These are phyloP conservation scores for Sternarchorhynchus goeldii DNA, from an alignment of 2,797 vertebrate genomes.

Conservation along the genomic window DNA sequence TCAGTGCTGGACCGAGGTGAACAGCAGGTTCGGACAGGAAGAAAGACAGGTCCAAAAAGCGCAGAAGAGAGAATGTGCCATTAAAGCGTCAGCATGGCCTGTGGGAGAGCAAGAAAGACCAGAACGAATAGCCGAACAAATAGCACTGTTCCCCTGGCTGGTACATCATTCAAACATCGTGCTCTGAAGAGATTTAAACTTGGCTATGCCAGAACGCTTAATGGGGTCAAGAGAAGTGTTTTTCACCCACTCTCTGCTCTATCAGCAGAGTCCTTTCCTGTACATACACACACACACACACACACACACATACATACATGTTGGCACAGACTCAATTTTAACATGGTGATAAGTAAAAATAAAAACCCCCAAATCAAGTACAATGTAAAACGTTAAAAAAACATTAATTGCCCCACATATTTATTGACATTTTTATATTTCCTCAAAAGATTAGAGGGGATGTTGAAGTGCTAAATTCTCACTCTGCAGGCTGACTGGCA, in stretches of 20 bases:
- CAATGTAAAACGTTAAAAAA: background rate
- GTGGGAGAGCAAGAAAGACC: too few species aligned
- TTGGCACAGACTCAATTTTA: background rate
- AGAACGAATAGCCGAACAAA: too few species aligned
- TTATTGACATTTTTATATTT: too few species aligned
- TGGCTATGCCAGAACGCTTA: slow-evolving; percentile 47
- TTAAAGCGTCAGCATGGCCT: background rate
- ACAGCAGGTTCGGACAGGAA: background rate
- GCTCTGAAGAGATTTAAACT: slow-evolving; percentile 39
- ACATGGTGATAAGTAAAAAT: background rate
- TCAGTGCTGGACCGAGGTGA: slow-evolving; percentile 58
- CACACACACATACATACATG: too few species aligned
- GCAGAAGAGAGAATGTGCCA: slow-evolving; percentile 5
- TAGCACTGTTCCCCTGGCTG: background rate
- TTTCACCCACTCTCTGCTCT: slow-evolving; percentile 20
- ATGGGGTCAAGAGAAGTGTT: background rate
- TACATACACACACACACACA: too few species aligned
- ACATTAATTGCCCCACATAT: background rate
- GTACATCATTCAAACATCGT: slow-evolving; percentile 30
- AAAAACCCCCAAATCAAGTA: slow-evolving; percentile 1
- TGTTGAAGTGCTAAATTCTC: too few species aligned
- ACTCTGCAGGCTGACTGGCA: background rate
- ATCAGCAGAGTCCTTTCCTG: background rate
- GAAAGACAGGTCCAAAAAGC: background rate
- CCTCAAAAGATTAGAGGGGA: too few species aligned